Percentiles rank a stretch among this genome's conserved stretches.
Conservation (phyloP, 2,797 vertebrate genomes). For the Chelmon rostratus region DNA sequence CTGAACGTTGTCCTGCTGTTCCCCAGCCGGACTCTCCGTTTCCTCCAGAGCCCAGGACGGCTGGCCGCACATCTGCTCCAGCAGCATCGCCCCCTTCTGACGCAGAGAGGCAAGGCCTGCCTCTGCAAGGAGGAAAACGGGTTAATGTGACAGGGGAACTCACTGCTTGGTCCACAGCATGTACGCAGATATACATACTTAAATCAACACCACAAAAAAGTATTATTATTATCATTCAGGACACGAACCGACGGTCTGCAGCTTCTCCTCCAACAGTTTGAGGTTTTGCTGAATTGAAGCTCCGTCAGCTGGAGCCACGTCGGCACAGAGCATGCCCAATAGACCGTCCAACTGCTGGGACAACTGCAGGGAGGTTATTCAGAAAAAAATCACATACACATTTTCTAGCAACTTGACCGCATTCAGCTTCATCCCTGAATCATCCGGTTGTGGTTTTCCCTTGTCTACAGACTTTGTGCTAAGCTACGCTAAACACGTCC, state of each 20-base stretch:
- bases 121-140: slow-evolving; percentile 79
- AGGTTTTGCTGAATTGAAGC: slow-evolving; percentile 97
- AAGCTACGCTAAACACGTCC: no score
- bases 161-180: not conserved
- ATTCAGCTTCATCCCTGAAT: not conserved
- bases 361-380: slow-evolving; percentile 85
- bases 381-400: not conserved
- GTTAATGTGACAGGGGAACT: not conserved
- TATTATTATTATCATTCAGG: not conserved
- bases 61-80: slow-evolving; percentile 96
- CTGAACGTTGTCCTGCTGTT: slow-evolving; percentile 95
- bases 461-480: no score
- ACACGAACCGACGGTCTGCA: slow-evolving; percentile 95
- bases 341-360: slow-evolving; percentile 98
- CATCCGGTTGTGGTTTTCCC: slow-evolving; percentile 2
- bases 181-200: no score
- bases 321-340: slow-evolving; percentile 98
- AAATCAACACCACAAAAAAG: not conserved
- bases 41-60: slow-evolving; percentile 92
- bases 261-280: slow-evolving; percentile 98
- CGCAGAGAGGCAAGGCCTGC: slow-evolving; percentile 92
- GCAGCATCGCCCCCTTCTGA: slow-evolving; percentile 93
- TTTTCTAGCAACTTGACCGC: not conserved
- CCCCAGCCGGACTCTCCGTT: slow-evolving; percentile 91
- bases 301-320: slow-evolving; percentile 96